Evolutionary conservation across 1,140 invertebrate species (phyloP), one percentile per base, ranked within the genome.

Genomic region (Sycobia sp.): DNA sequence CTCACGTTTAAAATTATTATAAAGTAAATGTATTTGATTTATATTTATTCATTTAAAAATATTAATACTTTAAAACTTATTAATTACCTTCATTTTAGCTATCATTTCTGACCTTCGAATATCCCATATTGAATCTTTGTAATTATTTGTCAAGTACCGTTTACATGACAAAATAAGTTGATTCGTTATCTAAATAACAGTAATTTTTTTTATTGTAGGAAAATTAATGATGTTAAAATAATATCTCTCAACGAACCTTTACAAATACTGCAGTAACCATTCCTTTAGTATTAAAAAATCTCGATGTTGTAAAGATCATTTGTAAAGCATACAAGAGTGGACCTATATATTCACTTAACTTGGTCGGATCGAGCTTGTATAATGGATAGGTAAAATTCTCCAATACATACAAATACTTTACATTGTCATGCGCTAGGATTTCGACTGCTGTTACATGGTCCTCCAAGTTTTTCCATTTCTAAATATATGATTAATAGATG

Each of bases 341-440:
- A 0, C 88, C 86, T 62, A 94, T 84, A 70, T 86, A 87, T 65
- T 86, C 84, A 13, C 87, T 84, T 75, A 93, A 90, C 68, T 87
- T 84, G 8, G 86, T 82, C 32, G 90, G 89, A 70, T 88, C 85
- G 65, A 89, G 87, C 72, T 90, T 86, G 72, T 95, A 94, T 16
- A 97, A 82, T 0, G 92, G 91, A 70, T 91, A 86, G 73, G 90
- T 94, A 76, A 91, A 95, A 76, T 91, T 91, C 73, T 95, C 91
- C 64, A 96, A 82, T 41, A 91, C 89, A 70, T 93, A 92, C 53
- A 97, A 85, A 79, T 93, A 96, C 70, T 91, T 91, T 0, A 95
- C 89, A 77, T 95, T 96, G 77, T 96, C 93, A 71, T 88, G 88
- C 1, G 93, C 89, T 80, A 95, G 90, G 73, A 94, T 93, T 66